These are phyloP conservation scores for Leucoraja ocellata DNA, from an alignment of 2,797 vertebrate genomes.

Conservation along the genomic window DNA sequence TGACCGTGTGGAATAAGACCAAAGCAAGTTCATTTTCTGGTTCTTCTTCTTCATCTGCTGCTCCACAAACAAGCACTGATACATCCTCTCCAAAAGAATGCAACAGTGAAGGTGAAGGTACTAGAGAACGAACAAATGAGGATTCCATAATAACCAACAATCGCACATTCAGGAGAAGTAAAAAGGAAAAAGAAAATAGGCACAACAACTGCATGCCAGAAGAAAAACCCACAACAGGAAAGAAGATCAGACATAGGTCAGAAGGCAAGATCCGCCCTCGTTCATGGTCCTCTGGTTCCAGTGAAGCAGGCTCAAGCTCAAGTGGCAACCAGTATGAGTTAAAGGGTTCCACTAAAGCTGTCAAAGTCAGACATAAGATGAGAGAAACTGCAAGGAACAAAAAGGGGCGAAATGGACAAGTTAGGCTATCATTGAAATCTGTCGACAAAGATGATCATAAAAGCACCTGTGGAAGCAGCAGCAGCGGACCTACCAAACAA, in stretches of 20 bases:
- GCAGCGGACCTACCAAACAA: slow-evolving; percentile 64
- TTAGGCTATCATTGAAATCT: slow-evolving; percentile 70
- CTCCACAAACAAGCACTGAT: slow-evolving; percentile 90
- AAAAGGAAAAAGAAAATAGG: slow-evolving; percentile 81
- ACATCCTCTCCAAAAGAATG: slow-evolving; percentile 95
- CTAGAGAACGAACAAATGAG: slow-evolving; percentile 65
- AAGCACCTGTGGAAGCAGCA: slow-evolving; percentile 62
- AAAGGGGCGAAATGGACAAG: slow-evolving; percentile 73
- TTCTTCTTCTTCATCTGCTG: slow-evolving; percentile 87
- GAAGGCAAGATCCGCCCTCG: slow-evolving; percentile 82
- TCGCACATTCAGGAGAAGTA: slow-evolving; percentile 67
- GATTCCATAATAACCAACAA: slow-evolving; percentile 58
- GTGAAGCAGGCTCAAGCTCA: slow-evolving; percentile 92
- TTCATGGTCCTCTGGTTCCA: slow-evolving; percentile 96
- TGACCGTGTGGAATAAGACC: slow-evolving; percentile 98
- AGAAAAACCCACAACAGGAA: slow-evolving; percentile 67
- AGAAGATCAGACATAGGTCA: slow-evolving; percentile 73
- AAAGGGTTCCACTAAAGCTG: slow-evolving; percentile 69
- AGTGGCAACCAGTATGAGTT: slow-evolving; percentile 80
- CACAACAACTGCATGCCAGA: slow-evolving; percentile 61
- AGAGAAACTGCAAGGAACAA: slow-evolving; percentile 74
- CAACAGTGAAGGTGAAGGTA: slow-evolving; percentile 82
- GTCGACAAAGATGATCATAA: slow-evolving; percentile 70
- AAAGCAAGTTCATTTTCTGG: slow-evolving; percentile 84
- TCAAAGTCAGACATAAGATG: slow-evolving; percentile 80